Evolutionary conservation across 2,797 vertebrate species (phyloP).

Genomic region (Pachyuromys duprasi): DNA sequence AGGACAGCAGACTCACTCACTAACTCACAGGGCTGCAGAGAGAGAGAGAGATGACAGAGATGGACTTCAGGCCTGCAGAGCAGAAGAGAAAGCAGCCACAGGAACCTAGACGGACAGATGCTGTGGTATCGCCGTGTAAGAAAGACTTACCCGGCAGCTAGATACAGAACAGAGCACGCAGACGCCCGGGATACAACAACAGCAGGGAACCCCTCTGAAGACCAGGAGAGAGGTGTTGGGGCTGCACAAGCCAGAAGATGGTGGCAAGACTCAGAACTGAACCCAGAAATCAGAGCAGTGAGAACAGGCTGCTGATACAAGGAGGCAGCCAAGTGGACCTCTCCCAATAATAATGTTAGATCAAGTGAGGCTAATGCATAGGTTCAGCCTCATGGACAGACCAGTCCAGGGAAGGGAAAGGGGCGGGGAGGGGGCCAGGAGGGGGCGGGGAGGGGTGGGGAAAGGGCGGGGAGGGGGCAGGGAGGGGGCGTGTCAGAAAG

Average conservation of each 20-base stretch:
- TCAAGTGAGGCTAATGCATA: neutral
- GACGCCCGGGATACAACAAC: neutral
- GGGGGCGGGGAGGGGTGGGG: too few species aligned
- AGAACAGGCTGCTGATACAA: conserved; percentile 38
- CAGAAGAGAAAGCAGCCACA: neutral
- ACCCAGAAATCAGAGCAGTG: neutral
- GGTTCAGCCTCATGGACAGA: neutral
- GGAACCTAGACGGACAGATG: neutral
- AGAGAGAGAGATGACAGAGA: neutral
- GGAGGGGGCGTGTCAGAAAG: neutral
- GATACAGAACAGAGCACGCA: neutral
- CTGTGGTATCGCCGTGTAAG: rapidly evolving
- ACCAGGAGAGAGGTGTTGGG: rapidly evolving
- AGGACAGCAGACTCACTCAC: neutral
- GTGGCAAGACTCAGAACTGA: neutral
- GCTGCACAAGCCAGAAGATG: neutral
- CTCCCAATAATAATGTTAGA: rapidly evolving
- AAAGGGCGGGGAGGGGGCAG: neutral
- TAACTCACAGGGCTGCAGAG: neutral
- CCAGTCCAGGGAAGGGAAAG: neutral
- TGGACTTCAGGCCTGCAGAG: neutral
- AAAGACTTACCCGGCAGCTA: neutral
- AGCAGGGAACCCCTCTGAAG: too few species aligned
- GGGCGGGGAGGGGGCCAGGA: neutral
- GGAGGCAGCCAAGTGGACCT: neutral